Conservation (phyloP, 2,888 invertebrate species). For the Listrodromus nycthemerus region DNA sequence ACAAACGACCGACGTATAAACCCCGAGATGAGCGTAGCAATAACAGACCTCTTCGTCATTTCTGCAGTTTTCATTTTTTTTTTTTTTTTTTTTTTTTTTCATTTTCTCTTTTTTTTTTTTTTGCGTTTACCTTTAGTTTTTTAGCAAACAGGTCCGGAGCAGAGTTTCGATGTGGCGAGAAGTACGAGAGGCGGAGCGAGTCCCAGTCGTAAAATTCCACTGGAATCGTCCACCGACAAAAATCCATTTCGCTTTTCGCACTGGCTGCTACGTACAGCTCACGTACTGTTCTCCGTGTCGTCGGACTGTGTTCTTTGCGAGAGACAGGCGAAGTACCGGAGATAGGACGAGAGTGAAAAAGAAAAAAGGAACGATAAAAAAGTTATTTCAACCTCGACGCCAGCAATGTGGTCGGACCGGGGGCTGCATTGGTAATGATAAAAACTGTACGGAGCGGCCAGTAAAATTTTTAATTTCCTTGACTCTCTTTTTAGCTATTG, state of each 20-base stretch:
- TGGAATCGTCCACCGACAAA: conserved; percentile 48
- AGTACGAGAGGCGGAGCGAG: conserved; percentile 24
- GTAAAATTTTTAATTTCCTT: background rate
- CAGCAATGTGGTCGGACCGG: background rate
- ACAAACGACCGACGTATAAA: conserved; percentile 27
- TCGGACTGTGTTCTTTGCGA: conserved; percentile 19
- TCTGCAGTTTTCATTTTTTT: conserved; percentile 32
- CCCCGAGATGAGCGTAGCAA: conserved; percentile 39
- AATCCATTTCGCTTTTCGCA: conserved; percentile 38
- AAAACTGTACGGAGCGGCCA: background rate
- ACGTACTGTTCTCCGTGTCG: conserved; percentile 14
- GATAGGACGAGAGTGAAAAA: background rate
- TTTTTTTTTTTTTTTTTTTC: conserved; percentile 29
- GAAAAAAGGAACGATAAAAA: background rate
- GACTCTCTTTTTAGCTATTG: too few species aligned
- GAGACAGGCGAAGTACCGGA: conserved; percentile 13
- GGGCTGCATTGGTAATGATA: background rate
- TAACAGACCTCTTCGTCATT: conserved; percentile 41
- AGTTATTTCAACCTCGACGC: background rate
- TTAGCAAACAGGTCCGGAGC: conserved; percentile 47
- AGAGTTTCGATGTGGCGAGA: conserved; percentile 42
- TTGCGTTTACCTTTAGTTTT: too few species aligned
- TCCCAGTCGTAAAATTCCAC: conserved; percentile 54
- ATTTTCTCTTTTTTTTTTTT: background rate
- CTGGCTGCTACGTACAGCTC: conserved; percentile 11